Base-by-base conservation (phyloP, 2,888 invertebrate species). In the Mythimna lalbum region DNA sequence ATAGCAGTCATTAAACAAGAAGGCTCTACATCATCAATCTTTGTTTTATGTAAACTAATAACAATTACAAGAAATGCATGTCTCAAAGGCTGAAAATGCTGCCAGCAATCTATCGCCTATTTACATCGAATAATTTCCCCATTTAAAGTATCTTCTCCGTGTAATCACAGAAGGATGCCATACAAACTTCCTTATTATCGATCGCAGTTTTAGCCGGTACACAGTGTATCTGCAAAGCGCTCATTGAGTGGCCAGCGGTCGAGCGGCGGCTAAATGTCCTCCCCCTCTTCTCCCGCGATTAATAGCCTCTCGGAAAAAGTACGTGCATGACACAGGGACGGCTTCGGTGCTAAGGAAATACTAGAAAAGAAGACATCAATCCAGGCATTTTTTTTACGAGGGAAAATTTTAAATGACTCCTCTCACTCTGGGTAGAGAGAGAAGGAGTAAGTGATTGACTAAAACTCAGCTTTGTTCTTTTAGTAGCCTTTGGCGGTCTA, bases 291-390 rank as follows among this genome's bases (percentile, higher is more conserved):
- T 65, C 65, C 47, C 57, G 82, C 90, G 90, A 93, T 92, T 94
- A 94, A 93, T 93, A 91, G 90, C 88, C 89, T 91, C 91, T 90
- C 90, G 87, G 90, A 89, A 89, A 90, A 92, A 92, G 72, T 73
- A 72, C 69, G 89, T 90, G 92, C 87, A 89, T 83, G 77, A 50
- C 23, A 65, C 91, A 91, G 93, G 86, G 85, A 61, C 81, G 92
- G 82, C 52, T 68, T 47, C 50, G 65, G 67, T 14, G 69, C 60
- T 80, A 57, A 17, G 36, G 59, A 10, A 19, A 31, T 52, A n/a
- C 49, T 49, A 49, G 19, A n/a, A n/a, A n/a, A 3, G 2, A 49
- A 43, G 14, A 43, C 4, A 43, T 6, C 6, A 43, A 43, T 17
- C 17, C 4, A 43, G 39, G 14, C 17, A 12, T 10, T 43, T 4